Conservation (phyloP, 2,797 vertebrate species). For the Anguilla pacifica region DNA sequence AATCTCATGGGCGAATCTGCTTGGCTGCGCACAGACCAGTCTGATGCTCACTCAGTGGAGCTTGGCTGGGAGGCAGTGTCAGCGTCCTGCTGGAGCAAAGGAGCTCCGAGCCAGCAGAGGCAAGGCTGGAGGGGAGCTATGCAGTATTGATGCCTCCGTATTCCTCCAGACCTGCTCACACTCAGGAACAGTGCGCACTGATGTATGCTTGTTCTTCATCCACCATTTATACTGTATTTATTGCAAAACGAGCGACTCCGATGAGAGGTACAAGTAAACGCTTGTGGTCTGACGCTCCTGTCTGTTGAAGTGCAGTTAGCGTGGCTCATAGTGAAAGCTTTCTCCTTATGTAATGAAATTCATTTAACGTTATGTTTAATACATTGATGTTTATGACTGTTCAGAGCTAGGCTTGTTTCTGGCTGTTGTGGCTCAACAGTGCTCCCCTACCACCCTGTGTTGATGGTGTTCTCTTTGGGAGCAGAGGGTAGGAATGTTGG, state of each 20-base stretch:
- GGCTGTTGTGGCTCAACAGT: not conserved
- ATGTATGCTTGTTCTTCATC: not conserved
- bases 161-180: not conserved
- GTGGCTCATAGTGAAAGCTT: not conserved
- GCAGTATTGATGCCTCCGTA: constrained; percentile 15
- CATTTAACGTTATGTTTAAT: not conserved
- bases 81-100: not conserved
- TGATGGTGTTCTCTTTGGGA: not conserved
- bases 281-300: not conserved
- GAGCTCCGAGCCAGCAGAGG: not conserved
- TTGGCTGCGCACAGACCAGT: not conserved
- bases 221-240: not conserved
- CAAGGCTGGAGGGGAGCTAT: not conserved
- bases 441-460: not conserved
- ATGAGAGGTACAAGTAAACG: not conserved
- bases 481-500: not conserved
- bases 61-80: not conserved
- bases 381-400: not conserved
- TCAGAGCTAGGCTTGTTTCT: not conserved
- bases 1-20: not conserved
- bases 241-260: not conserved
- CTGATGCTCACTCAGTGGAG: not conserved
- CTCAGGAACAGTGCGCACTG: not conserved
- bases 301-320: not conserved
- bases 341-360: not conserved